Evolutionary conservation across 2,888 invertebrate species (phyloP), one percentile per base, ranked within the genome.

Genomic region (Cacoxenus indagator): DNA sequence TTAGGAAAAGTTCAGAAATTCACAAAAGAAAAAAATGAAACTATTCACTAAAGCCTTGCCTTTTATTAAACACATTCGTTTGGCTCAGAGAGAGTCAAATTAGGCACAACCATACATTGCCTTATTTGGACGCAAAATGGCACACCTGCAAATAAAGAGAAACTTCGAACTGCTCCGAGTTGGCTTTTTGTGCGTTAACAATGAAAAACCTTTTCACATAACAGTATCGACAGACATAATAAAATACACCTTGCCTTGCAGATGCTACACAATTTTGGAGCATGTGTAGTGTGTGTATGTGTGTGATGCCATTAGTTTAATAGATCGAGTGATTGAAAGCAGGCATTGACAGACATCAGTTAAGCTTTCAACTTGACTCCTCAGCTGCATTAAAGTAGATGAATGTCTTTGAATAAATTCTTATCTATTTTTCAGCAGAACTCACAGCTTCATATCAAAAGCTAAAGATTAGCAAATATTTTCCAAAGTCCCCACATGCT

Each of bases 401-500:
- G 48, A 17, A 19, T 48, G 48, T 17, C 6, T 48, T 2, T 48
- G 4, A 46, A 27, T 55, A 11, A n/a, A 11, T 27, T 55, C 9
- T 27, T 27, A 9, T 26, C 3, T 26, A 9, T 24, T 26, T 9
- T 24, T 55, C 5, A n/a, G n/a, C n/a, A n/a, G n/a, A n/a, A n/a
- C n/a, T n/a, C n/a, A n/a, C n/a, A n/a, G n/a, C n/a, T n/a, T n/a
- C n/a, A n/a, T n/a, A n/a, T n/a, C n/a, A n/a, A n/a, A n/a, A n/a
- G n/a, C n/a, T n/a, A n/a, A n/a, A n/a, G n/a, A n/a, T n/a, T n/a
- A n/a, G n/a, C n/a, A n/a, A n/a, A n/a, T n/a, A n/a, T 2, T 37
- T 37, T 5, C 37, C 14, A 37, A 67, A 70, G 71, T 74, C 68
- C 71, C 75, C 19, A 19, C n/a, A n/a, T n/a, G n/a, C n/a, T 73